Evolutionary conservation across 2,113 vertebrate species (phyloP).

Genomic region (Solenodon paradoxus): DNA sequence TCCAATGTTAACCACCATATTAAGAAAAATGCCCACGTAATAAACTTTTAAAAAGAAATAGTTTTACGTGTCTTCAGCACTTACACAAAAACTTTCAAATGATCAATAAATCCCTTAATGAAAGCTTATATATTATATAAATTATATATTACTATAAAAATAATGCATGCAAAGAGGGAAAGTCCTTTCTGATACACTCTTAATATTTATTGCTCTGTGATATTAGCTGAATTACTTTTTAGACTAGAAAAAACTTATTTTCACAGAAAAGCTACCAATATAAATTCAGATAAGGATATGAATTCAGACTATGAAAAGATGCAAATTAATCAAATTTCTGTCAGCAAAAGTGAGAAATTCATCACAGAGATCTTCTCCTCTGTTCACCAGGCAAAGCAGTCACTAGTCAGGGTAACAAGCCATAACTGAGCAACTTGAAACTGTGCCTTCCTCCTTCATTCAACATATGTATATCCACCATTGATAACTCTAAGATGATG

Average conservation of each 20-base stretch:
- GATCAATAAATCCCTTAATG: not conserved
- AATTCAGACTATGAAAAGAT: not conserved
- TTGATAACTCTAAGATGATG: not conserved
- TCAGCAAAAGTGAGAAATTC: not conserved
- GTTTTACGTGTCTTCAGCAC: not conserved
- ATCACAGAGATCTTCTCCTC: not conserved
- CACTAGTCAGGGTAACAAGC: not conserved
- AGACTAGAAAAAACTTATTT: not conserved
- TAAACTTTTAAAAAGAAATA: conserved; percentile 22
- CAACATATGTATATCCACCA: not conserved
- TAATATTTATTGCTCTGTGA: not conserved
- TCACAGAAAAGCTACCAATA: not conserved
- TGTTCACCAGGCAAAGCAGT: not conserved
- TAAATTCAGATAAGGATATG: not conserved
- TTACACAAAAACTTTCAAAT: not conserved
- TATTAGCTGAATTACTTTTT: not conserved
- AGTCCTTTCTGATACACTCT: not conserved
- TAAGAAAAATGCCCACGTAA: not conserved
- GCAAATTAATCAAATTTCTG: not conserved
- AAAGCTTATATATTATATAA: not conserved
- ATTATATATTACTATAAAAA: not conserved
- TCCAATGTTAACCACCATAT: not conserved
- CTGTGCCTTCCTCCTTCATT: not conserved
- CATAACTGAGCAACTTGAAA: not conserved
- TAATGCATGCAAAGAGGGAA: not conserved